These are phyloP conservation scores for Champsocephalus esox DNA, from an alignment of 2,797 vertebrate genomes.

Conservation along the genomic window DNA sequence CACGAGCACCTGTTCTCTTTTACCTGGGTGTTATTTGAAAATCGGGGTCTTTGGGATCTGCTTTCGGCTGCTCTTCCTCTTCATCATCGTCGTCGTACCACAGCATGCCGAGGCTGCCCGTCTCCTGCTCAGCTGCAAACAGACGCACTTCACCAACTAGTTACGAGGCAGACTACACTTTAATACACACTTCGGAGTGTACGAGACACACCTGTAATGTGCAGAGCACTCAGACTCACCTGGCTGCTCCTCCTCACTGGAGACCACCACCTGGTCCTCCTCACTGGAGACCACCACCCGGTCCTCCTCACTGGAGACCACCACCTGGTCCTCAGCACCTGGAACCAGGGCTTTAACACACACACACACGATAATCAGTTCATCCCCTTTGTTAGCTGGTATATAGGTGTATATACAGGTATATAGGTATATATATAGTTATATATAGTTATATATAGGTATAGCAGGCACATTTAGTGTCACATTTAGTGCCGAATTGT, in stretches of 20 bases:
- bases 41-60: constrained; percentile 43
- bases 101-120: constrained; percentile 9
- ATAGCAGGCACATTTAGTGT: not conserved
- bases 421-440: no score
- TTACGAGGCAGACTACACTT: no score
- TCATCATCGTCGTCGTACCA: constrained; percentile 3
- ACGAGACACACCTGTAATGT: no score
- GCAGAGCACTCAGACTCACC: not conserved
- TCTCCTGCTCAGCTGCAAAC: constrained; percentile 38
- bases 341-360: not conserved
- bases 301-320: no score
- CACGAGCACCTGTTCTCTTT: no score
- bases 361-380: no score
- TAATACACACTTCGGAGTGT: no score
- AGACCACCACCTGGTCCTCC: constrained; percentile 7
- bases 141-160: not conserved
- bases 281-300: no score
- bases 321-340: not conserved
- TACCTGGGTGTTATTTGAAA: constrained; percentile 46
- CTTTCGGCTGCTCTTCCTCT: constrained; percentile 6
- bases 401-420: no score
- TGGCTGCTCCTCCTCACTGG: not conserved
- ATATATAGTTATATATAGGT: no score
- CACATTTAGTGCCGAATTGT: not conserved
- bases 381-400: no score